Conservation (phyloP, 2,888 invertebrate species). For the Athetis lepigone region DNA sequence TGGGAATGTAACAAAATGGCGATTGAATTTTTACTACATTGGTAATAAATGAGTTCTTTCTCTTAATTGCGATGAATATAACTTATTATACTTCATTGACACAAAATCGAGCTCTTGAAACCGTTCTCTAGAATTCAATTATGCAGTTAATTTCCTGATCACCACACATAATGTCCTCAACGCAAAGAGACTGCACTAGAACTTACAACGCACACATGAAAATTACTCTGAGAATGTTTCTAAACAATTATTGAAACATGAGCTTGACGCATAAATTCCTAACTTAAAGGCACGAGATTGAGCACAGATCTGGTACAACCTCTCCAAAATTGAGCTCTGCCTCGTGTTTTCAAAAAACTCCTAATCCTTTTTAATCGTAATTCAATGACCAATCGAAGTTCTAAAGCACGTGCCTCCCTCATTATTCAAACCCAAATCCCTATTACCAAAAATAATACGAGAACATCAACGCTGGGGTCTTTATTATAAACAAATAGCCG, state of each 20-base stretch:
- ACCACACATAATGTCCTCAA: neutral
- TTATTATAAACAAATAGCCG: constrained; percentile 87
- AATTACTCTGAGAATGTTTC: neutral
- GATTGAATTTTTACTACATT: neutral
- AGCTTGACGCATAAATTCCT: neutral
- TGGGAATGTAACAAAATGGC: neutral
- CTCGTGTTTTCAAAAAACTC: neutral
- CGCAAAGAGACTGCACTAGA: neutral
- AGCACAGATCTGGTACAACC: neutral
- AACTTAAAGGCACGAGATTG: neutral
- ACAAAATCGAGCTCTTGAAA: neutral
- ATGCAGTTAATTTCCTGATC: neutral
- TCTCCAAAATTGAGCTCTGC: neutral
- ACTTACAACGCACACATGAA: neutral
- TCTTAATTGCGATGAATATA: too few species aligned
- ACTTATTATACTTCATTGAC: too few species aligned
- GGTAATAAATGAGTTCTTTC: too few species aligned
- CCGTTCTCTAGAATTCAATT: neutral
- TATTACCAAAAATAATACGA: constrained; percentile 65
- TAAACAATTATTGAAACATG: neutral
- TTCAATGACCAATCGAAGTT: constrained; percentile 24
- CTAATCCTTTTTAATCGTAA: constrained; percentile 15
- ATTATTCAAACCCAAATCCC: constrained; percentile 51
- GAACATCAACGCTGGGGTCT: constrained; percentile 75
- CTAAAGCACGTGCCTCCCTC: constrained; percentile 58